Conservation (phyloP, 1,140 invertebrate species). For the Muscidifurax raptorellus region DNA sequence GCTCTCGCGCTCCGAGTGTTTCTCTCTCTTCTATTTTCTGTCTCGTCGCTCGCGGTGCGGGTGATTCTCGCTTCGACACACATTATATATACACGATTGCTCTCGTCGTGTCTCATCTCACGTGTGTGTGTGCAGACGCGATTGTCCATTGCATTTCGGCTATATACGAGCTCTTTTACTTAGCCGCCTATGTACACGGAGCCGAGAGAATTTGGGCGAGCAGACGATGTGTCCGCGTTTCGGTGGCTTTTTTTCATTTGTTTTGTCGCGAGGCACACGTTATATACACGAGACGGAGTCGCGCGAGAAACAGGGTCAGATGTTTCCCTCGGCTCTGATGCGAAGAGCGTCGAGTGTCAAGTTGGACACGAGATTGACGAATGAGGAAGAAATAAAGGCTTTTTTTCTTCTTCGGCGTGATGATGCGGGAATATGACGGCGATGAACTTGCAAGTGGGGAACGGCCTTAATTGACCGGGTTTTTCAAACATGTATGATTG, state of each 20-base stretch:
- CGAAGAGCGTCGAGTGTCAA: background rate
- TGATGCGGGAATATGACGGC: background rate
- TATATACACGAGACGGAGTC: background rate
- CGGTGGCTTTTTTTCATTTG: slow-evolving; percentile 17
- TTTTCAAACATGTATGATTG: background rate
- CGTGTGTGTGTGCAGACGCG: background rate
- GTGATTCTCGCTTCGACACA: slow-evolving; percentile 14
- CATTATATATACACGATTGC: slow-evolving; percentile 8
- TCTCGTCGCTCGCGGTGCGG: slow-evolving; percentile 7
- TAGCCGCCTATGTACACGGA: background rate
- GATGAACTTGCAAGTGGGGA: background rate
- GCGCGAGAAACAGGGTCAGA: slow-evolving; percentile 35
- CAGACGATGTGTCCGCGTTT: slow-evolving; percentile 20
- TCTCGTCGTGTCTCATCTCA: background rate
- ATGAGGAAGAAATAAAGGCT: background rate
- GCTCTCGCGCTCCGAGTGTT: background rate
- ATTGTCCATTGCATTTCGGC: background rate
- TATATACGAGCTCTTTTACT: too few species aligned
- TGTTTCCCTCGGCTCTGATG: slow-evolving; percentile 9
- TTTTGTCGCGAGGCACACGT: background rate
- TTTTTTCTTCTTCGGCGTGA: background rate
- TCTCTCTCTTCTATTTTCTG: slow-evolving; percentile 41
- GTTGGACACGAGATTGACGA: too few species aligned
- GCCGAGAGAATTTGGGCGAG: background rate
- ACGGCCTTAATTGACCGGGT: background rate